Percentiles rank a stretch among this genome's conserved stretches.
Evolutionary conservation across 1,140 invertebrate species (phyloP).

Genomic region (Penaeus vannamei): DNA sequence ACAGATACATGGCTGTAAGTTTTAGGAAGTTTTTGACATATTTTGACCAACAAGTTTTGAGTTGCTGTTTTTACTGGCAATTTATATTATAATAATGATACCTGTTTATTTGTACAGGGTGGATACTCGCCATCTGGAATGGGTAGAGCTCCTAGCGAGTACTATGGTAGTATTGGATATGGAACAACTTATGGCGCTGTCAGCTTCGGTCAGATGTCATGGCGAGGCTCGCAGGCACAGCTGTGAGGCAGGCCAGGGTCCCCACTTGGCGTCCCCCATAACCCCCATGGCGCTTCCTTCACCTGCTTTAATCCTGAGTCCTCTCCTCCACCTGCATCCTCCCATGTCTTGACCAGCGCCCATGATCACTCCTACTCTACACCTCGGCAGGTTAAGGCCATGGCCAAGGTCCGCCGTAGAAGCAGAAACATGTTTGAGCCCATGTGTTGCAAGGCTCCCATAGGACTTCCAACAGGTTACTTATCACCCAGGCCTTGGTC

Average conservation of each 20-base stretch:
- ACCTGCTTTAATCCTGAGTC: conserved; percentile 50
- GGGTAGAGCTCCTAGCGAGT: conserved; percentile 71
- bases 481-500: conserved; percentile 42
- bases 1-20: conserved; percentile 72
- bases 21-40: conserved; percentile 27
- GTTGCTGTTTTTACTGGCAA: background rate
- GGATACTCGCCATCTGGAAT: conserved; percentile 72
- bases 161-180: conserved; percentile 75
- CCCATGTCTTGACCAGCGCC: conserved; percentile 28
- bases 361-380: conserved; percentile 20
- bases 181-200: conserved; percentile 73
- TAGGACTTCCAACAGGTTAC: conserved; percentile 41
- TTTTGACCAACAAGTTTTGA: background rate
- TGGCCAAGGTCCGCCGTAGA: conserved; percentile 31
- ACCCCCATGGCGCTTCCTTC: conserved; percentile 28
- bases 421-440: conserved; percentile 21
- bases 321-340: conserved; percentile 38
- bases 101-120: conserved; percentile 69
- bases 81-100: background rate
- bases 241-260: conserved; percentile 69
- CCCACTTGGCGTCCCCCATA: conserved; percentile 61
- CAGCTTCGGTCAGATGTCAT: conserved; percentile 72
- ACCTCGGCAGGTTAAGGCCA: conserved; percentile 51
- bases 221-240: conserved; percentile 73
- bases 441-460: background rate